Conservation (phyloP, 2,797 vertebrate species). For the Crocodylus rhombifer region DNA sequence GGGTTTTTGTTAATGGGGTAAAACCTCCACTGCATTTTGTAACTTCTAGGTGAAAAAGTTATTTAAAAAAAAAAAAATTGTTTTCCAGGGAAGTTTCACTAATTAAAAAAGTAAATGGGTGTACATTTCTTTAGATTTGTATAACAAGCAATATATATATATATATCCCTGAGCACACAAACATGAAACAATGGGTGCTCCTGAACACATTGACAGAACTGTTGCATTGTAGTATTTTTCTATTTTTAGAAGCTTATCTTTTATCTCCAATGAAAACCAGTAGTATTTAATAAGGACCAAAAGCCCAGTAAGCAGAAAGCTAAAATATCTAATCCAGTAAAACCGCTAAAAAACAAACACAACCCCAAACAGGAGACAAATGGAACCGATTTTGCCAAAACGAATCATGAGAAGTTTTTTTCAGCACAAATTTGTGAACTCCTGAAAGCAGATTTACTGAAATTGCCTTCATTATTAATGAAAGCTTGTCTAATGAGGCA, state of each 20-base stretch:
- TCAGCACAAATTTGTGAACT: neutral
- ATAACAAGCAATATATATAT: neutral
- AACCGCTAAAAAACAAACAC: neutral
- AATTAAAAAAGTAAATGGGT: neutral
- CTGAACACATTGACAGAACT: neutral
- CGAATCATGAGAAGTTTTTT: neutral
- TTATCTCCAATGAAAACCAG: neutral
- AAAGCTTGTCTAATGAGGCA: neutral
- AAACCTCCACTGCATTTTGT: too few relatives aligned
- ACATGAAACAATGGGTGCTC: neutral
- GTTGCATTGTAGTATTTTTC: neutral
- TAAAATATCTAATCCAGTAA: neutral
- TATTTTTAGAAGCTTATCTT: neutral
- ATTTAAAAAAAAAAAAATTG: too few relatives aligned
- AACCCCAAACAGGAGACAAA: too few relatives aligned
- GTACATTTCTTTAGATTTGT: neutral
- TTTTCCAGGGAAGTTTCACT: neutral
- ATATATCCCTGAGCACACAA: neutral
- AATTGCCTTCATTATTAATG: neutral
- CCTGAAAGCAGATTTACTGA: neutral
- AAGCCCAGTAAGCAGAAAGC: neutral
- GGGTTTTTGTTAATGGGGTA: neutral
- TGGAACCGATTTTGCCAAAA: neutral
- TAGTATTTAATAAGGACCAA: neutral
- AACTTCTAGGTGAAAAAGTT: too few relatives aligned